These are phyloP conservation scores for Isaurus tuberculatus DNA, from an alignment of 92 coral and sea anemone species.

Conservation along the genomic window DNA sequence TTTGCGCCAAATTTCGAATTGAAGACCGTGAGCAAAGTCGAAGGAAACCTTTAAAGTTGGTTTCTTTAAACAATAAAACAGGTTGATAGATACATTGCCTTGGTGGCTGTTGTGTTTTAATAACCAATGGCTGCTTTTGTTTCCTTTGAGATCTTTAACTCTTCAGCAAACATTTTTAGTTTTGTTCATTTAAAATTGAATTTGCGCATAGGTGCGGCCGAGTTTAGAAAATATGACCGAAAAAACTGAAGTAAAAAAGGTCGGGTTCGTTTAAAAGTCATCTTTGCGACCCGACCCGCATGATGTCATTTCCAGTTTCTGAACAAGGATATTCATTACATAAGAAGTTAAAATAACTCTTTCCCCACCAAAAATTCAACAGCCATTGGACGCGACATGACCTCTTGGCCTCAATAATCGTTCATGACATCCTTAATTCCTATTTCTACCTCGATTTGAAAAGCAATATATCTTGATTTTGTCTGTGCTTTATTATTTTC, in stretches of 20 bases:
- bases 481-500: background rate
- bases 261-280: background rate
- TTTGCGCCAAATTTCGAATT: background rate
- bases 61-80: conserved; percentile 14
- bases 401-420: background rate
- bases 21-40: background rate
- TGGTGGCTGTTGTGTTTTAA: background rate
- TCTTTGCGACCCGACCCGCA: background rate
- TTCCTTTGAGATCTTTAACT: background rate
- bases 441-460: background rate
- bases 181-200: background rate
- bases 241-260: background rate
- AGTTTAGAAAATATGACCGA: too few relatives aligned
- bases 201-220: background rate
- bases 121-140: conserved; percentile 5
- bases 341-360: conserved; percentile 14
- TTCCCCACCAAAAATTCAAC: background rate
- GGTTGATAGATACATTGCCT: conserved; percentile 1
- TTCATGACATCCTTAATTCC: background rate
- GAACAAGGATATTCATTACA: background rate
- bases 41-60: background rate
- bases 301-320: conserved; percentile 40
- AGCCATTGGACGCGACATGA: background rate
- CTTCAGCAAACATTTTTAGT: background rate
- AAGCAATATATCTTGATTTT: background rate